phyloP scores from a whole-genome alignment of 2,888 invertebrate genomes.

The Lycophotia porphyrea region DNA sequence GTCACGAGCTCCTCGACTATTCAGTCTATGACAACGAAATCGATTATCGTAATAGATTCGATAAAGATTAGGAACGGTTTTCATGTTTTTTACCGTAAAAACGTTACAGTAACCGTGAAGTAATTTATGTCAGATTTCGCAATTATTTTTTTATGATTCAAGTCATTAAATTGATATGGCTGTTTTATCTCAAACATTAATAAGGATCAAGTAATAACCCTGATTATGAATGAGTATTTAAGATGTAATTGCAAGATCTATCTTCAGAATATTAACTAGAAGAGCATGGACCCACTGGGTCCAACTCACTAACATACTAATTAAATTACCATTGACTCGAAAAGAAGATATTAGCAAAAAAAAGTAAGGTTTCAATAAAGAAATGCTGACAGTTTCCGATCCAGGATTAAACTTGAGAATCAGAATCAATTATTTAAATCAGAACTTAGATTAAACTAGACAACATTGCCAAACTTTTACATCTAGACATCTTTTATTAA shows the following conservation, averaged over 20 bases:
- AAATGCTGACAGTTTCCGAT: background rate
- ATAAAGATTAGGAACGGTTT: background rate
- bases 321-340: background rate
- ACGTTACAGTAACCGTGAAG: slow-evolving; percentile 2
- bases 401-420: background rate
- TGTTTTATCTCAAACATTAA: slow-evolving; percentile 11
- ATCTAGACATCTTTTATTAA: slow-evolving; percentile 6
- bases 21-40: background rate
- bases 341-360: background rate
- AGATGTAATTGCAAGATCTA: background rate
- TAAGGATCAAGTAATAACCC: background rate
- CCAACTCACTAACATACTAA: background rate
- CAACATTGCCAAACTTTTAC: slow-evolving; percentile 9
- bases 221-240: background rate
- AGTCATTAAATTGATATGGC: background rate
- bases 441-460: background rate
- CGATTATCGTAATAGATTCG: slow-evolving; percentile 5
- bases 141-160: slow-evolving; percentile 13
- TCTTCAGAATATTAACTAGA: background rate
- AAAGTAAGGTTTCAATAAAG: background rate
- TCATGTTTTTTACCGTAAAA: background rate
- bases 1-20: background rate
- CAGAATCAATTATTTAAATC: background rate
- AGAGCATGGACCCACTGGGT: background rate
- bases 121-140: slow-evolving; percentile 6